Percentiles rank a stretch among this genome's conserved stretches.
These are phyloP conservation scores for Patella pellucida DNA, from an alignment of 2,888 invertebrate species.

Conservation along the genomic window DNA sequence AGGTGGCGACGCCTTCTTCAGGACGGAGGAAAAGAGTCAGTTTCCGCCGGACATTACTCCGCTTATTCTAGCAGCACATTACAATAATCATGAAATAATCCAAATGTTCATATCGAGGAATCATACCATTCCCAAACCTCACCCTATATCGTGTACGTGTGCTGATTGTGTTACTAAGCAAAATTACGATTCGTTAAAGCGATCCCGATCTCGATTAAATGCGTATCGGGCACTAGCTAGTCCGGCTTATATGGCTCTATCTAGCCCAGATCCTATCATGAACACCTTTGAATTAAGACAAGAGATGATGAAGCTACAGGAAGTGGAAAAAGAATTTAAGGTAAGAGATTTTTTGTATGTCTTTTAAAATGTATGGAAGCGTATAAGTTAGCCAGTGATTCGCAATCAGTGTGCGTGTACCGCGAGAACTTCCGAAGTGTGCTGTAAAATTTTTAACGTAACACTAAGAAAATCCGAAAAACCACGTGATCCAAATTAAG, in stretches of 20 bases:
- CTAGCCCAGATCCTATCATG: slow-evolving; percentile 79
- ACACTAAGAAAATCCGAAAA: too few relatives aligned
- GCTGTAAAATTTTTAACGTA: too few relatives aligned
- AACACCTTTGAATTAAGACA: slow-evolving; percentile 77
- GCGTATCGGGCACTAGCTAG: slow-evolving; percentile 79
- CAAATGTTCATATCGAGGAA: slow-evolving; percentile 78
- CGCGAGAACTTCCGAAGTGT: too few relatives aligned
- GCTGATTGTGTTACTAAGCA: slow-evolving; percentile 70
- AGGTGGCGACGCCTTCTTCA: slow-evolving; percentile 70
- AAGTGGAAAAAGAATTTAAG: slow-evolving; percentile 77
- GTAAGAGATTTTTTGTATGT: slow-evolving; percentile 47
- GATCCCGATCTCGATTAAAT: slow-evolving; percentile 76
- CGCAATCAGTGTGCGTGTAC: too few relatives aligned
- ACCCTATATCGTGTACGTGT: slow-evolving; percentile 72
- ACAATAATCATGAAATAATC: slow-evolving; percentile 81
- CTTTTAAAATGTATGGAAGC: too few relatives aligned
- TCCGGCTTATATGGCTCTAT: slow-evolving; percentile 80
- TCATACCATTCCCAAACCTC: slow-evolving; percentile 78
- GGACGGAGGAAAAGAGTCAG: slow-evolving; percentile 72
- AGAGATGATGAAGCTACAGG: slow-evolving; percentile 76
- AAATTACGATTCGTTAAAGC: slow-evolving; percentile 69
- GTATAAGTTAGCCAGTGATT: too few relatives aligned
- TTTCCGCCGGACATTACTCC: slow-evolving; percentile 82
- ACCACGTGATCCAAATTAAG: too few relatives aligned
- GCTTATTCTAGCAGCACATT: slow-evolving; percentile 80